A percentile compares a stretch with the other conserved stretches of the same genome.
phyloP scores from a whole-genome alignment of 2,113 vertebrate genomes.

The Porphyrio hochstetteri region DNA sequence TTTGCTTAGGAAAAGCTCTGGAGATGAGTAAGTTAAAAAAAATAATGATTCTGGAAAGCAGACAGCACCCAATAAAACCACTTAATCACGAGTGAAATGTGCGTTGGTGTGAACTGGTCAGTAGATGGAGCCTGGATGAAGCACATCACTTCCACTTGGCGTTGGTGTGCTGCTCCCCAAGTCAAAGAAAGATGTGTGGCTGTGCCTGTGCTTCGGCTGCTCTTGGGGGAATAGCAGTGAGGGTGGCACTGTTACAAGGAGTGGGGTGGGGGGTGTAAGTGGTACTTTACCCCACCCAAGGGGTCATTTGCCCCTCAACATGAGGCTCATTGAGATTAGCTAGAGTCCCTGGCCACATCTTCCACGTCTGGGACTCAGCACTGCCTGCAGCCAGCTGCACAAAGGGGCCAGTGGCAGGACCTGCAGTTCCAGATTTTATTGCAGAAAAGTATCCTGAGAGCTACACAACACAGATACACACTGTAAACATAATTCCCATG shows the following conservation, averaged over 20 bases:
- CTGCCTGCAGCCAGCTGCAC: neutral
- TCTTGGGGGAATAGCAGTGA: neutral
- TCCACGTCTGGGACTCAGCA: neutral
- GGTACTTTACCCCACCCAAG: neutral
- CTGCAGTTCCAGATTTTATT: neutral
- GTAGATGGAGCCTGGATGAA: constrained; percentile 24
- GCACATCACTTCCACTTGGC: neutral
- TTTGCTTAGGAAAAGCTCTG: neutral
- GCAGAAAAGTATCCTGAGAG: neutral
- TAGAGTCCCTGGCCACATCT: neutral
- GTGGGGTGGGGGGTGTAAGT: neutral
- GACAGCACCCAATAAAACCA: neutral
- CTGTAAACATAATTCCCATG: neutral
- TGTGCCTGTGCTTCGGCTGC: neutral
- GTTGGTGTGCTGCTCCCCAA: neutral
- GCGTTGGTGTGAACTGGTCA: neutral
- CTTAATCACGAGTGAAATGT: neutral
- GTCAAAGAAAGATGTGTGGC: constrained; percentile 35
- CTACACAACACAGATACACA: neutral
- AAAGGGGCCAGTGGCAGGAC: neutral
- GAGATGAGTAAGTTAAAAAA: neutral
- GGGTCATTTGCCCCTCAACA: neutral
- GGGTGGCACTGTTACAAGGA: too few species aligned
- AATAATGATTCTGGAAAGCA: neutral
- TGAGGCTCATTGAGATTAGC: neutral